A percentile compares a stretch with the other conserved stretches of the same genome.
Conservation (phyloP, 2,113 vertebrate genomes). For the Erpornis zantholeuca region DNA sequence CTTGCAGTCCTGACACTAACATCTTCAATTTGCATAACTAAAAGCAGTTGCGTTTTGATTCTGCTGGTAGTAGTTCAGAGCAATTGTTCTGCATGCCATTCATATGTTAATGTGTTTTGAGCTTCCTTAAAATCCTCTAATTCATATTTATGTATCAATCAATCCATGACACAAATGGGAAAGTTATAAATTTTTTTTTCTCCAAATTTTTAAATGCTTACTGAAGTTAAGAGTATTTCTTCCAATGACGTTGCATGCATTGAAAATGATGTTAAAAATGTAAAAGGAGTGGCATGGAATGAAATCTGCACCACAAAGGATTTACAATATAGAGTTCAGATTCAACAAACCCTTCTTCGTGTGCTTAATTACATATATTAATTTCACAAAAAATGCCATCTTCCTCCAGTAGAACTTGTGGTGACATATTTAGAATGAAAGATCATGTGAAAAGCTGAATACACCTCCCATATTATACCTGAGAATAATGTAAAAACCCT, state of each 20-base stretch:
- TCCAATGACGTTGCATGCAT: not conserved
- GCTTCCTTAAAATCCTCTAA: not conserved
- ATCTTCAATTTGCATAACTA: not conserved
- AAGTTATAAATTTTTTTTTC: not conserved
- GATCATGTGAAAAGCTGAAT: not conserved
- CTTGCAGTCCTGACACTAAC: not conserved
- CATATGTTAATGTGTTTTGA: not conserved
- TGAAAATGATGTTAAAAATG: not conserved
- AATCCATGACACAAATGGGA: not conserved
- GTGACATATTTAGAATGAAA: not conserved
- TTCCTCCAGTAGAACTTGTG: not conserved
- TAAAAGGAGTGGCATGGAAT: not conserved
- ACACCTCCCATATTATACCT: not conserved
- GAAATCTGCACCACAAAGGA: not conserved
- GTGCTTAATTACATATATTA: not conserved
- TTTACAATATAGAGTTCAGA: not conserved
- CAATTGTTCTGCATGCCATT: not conserved
- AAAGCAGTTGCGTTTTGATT: not conserved
- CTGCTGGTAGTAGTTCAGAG: not conserved
- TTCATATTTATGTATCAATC: not conserved
- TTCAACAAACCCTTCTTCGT: not conserved
- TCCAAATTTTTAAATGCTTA: not conserved
- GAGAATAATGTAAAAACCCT: not conserved
- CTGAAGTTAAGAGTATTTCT: not conserved
- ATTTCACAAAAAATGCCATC: not conserved